These are phyloP conservation scores for Micromesistius poutassou DNA, from an alignment of 2,797 vertebrate genomes.

Conservation along the genomic window DNA sequence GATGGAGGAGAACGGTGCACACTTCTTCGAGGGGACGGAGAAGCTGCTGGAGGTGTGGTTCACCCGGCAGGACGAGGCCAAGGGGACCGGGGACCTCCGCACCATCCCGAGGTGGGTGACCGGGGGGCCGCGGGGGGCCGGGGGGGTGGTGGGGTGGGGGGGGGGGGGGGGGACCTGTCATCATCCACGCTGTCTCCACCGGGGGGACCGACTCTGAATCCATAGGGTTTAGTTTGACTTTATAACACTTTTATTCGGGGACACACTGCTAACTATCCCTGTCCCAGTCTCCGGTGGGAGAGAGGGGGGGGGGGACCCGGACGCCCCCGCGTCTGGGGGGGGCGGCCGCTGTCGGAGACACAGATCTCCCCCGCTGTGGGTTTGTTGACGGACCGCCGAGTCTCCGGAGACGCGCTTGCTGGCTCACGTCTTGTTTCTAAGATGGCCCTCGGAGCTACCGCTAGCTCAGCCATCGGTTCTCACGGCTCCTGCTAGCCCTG, in stretches of 20 bases:
- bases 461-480: not conserved
- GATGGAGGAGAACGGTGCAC: conserved; percentile 95
- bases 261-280: not conserved
- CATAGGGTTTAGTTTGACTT: not conserved
- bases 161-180: not conserved
- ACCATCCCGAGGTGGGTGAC: conserved; percentile 89
- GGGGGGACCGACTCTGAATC: not conserved
- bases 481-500: conserved; percentile 55
- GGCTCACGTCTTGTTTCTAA: not conserved
- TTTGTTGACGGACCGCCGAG: not conserved
- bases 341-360: no score
- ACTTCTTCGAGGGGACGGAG: conserved; percentile 99
- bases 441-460: conserved; percentile 2
- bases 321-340: no score
- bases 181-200: not conserved
- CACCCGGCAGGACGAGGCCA: conserved; percentile 87
- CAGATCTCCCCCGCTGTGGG: not conserved
- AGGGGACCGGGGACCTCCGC: conserved; percentile 93
- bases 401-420: not conserved
- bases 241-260: not conserved
- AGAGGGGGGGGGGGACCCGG: no score
- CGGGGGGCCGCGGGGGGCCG: not conserved
- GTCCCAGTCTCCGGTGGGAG: no score
- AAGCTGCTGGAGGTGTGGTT: conserved; percentile 99
- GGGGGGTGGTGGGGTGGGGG: not conserved